Base-by-base conservation (phyloP, 1,140 invertebrate species). In the Metaphire vulgaris region DNA sequence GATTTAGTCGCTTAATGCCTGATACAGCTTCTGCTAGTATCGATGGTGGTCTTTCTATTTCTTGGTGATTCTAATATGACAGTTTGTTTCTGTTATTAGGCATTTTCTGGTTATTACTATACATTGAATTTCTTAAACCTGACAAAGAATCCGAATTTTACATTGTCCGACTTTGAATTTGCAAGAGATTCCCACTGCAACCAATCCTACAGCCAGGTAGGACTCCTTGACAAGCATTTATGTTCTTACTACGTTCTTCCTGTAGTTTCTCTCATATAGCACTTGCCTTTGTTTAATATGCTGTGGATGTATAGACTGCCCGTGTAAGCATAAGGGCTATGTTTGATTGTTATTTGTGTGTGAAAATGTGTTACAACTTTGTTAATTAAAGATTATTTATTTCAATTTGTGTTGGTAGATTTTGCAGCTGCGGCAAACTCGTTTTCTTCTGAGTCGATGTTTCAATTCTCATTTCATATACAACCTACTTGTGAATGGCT, bases 401-500 rank as follows among this genome's bases (percentile, higher is more conserved):
- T n/a, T n/a, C n/a, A n/a, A n/a, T n/a, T n/a, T n/a, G n/a, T n/a
- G n/a, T n/a, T n/a, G n/a, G n/a, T n/a, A n/a, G n/a, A n/a, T n/a
- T n/a, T n/a, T n/a, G n/a, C n/a, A n/a, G n/a, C 6, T 56, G 41
- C 41, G 6, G 41, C 6, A 56, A 56, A 56, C 6, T 21, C 41
- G 41, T 56, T 56, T 12, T 56, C 6, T 56, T 6, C 41, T 56
- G 6, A 56, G 77, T 77, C 83, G 85, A 71, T 88, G 88, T 79
- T 85, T 88, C 75, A 79, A 85, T 64, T 81, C 83, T n/a, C 77
- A 79, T 21, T 88, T 84, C 74, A 81, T 88, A 16, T 78, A 81
- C 30, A 82, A 80, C 0, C 71, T 88, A 2, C 78, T 88, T 1
- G 81, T 79, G 2, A 64, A 85, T 6, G 83, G 83, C 1, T 88